These are phyloP conservation scores for Heterochromis multidens DNA, from an alignment of 2,113 vertebrate genomes.

Conservation along the genomic window DNA sequence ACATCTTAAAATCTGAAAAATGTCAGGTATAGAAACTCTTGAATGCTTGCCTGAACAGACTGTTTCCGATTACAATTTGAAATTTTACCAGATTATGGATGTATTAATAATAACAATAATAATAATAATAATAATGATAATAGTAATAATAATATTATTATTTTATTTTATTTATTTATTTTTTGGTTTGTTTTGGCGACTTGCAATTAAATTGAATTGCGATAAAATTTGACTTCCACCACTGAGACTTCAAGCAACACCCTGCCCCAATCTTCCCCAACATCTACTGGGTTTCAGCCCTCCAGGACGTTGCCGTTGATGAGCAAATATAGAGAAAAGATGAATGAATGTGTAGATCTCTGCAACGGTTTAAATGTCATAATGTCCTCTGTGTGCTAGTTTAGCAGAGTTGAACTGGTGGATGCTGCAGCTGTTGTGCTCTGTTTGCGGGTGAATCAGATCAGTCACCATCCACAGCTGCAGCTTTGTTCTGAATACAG, in stretches of 20 bases:
- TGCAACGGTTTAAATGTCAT: background rate
- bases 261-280: background rate
- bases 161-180: background rate
- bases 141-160: background rate
- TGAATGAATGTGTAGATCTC: constrained; percentile 2
- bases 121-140: too few species aligned
- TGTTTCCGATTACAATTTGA: background rate
- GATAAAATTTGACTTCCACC: background rate
- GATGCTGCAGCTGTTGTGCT: constrained; percentile 45
- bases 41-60: background rate
- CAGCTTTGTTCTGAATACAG: constrained; percentile 34
- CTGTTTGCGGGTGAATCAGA: constrained; percentile 20
- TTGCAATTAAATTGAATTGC: background rate
- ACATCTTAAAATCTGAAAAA: too few species aligned
- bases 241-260: background rate
- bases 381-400: constrained; percentile 9
- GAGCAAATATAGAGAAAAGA: background rate
- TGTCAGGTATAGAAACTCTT: background rate
- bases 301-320: background rate
- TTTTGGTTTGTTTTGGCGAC: background rate
- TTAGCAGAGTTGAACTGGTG: constrained; percentile 14
- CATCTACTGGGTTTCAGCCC: background rate
- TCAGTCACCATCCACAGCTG: constrained; percentile 34
- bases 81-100: background rate
- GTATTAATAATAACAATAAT: too few species aligned